Evolutionary conservation across 2,797 vertebrate species (phyloP).

Genomic region (Australoheros facetus): DNA sequence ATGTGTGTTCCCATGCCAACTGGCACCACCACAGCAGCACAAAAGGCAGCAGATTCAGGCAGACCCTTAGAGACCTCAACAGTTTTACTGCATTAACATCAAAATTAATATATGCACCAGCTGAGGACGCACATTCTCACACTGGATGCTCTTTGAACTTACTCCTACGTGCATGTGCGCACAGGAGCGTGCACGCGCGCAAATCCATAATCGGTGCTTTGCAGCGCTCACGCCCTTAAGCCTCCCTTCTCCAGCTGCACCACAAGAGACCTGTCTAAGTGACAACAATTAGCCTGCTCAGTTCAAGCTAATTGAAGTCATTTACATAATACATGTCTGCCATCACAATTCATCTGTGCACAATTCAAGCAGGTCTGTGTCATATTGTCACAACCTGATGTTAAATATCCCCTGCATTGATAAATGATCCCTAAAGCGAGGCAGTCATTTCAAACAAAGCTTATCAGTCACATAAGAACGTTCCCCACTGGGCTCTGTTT

Average conservation of each 20-base stretch:
- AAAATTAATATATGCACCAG: constrained; percentile 37
- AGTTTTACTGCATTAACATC: constrained; percentile 49
- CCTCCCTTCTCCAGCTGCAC: constrained; percentile 49
- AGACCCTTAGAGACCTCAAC: constrained; percentile 20
- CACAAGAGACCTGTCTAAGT: constrained; percentile 69
- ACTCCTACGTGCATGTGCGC: not conserved
- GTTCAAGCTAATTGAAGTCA: constrained; percentile 78
- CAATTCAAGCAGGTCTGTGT: constrained; percentile 61
- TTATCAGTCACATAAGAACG: constrained; percentile 34
- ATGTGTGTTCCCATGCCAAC: constrained; percentile 71
- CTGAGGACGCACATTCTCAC: constrained; percentile 24
- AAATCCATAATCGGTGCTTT: constrained; percentile 12
- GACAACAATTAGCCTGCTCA: constrained; percentile 79
- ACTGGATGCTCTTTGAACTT: constrained; percentile 26
- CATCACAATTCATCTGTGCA: constrained; percentile 64
- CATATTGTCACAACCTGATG: constrained; percentile 52
- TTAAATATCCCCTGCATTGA: constrained; percentile 36
- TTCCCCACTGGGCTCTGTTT: constrained; percentile 17
- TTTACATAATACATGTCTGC: constrained; percentile 74
- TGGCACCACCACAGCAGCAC: constrained; percentile 18
- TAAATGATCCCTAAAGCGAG: constrained; percentile 50
- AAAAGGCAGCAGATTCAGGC: constrained; percentile 15
- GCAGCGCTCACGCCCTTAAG: constrained; percentile 32
- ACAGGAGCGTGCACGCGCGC: not conserved
- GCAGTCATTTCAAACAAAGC: constrained; percentile 42